These are phyloP conservation scores for Quadroppia sp. DNA, from an alignment of 2,888 invertebrate genomes.

Conservation along the genomic window DNA sequence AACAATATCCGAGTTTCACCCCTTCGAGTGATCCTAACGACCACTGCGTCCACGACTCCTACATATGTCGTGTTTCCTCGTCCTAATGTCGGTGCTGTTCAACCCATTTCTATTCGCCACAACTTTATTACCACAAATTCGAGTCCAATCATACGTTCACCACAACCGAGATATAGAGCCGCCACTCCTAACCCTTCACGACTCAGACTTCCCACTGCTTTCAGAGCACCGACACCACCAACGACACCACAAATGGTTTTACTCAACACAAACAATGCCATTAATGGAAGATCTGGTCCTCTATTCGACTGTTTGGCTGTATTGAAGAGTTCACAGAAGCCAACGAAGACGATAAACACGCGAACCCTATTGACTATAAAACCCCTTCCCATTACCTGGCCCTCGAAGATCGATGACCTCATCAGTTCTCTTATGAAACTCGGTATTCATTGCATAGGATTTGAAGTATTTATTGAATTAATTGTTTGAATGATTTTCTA, in stretches of 20 bases:
- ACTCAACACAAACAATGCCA: neutral
- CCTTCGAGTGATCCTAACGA: neutral
- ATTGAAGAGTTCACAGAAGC: neutral
- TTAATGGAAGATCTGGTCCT: neutral
- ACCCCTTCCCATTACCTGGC: conserved; percentile 19
- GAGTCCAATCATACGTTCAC: too few species aligned
- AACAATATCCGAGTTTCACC: neutral
- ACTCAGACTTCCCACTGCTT: too few species aligned
- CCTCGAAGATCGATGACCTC: conserved; percentile 19
- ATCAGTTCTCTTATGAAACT: conserved; percentile 17
- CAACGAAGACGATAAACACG: conserved; percentile 5
- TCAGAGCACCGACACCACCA: too few species aligned
- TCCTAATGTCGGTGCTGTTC: neutral
- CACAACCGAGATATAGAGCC: too few species aligned
- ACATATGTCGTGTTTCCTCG: neutral
- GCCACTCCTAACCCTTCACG: neutral
- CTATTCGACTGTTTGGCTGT: conserved; percentile 11
- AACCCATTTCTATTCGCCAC: neutral
- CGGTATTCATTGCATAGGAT: neutral
- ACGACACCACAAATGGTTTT: too few species aligned
- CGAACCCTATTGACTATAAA: conserved; percentile 12
- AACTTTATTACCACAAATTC: too few species aligned
- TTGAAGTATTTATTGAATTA: too few species aligned
- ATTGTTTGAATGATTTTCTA: neutral
- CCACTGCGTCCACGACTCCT: neutral